Conservation (phyloP, 2,113 vertebrate genomes). For the Empidonax traillii region DNA sequence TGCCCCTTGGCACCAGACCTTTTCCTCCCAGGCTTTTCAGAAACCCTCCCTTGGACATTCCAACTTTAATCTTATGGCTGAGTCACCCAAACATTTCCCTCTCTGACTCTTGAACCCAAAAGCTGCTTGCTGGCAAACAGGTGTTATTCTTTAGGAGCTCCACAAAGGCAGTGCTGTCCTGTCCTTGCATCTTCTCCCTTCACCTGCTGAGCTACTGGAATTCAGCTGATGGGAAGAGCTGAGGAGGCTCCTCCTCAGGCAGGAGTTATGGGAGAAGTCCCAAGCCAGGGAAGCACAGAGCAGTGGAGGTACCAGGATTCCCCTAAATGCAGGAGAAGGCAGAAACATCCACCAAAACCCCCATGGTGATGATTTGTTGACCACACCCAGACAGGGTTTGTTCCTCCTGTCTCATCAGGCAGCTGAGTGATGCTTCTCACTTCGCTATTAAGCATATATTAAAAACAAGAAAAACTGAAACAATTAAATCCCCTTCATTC, state of each 20-base stretch:
- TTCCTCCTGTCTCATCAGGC: background rate
- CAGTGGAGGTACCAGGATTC: background rate
- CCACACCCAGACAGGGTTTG: background rate
- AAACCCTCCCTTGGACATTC: background rate
- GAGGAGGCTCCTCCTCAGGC: background rate
- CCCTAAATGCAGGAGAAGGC: background rate
- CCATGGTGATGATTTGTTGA: background rate
- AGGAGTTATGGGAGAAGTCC: background rate
- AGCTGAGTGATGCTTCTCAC: background rate
- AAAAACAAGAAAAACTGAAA: background rate
- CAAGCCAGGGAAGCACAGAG: background rate
- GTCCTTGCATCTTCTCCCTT: background rate
- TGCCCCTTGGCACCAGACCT: background rate
- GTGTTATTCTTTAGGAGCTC: rapidly evolving
- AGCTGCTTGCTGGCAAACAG: background rate
- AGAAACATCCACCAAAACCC: background rate
- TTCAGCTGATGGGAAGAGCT: background rate
- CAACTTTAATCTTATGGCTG: background rate
- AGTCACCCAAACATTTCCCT: rapidly evolving
- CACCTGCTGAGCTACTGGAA: background rate
- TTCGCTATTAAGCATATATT: background rate
- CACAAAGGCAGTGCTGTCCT: background rate
- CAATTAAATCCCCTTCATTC: background rate
- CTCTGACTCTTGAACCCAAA: background rate
- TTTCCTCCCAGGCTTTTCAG: background rate